Evolutionary conservation across 53 echinoderm and acorn worm genomes (phyloP), one percentile per base, ranked within the genome.

Genomic region (Holothuria scabra): DNA sequence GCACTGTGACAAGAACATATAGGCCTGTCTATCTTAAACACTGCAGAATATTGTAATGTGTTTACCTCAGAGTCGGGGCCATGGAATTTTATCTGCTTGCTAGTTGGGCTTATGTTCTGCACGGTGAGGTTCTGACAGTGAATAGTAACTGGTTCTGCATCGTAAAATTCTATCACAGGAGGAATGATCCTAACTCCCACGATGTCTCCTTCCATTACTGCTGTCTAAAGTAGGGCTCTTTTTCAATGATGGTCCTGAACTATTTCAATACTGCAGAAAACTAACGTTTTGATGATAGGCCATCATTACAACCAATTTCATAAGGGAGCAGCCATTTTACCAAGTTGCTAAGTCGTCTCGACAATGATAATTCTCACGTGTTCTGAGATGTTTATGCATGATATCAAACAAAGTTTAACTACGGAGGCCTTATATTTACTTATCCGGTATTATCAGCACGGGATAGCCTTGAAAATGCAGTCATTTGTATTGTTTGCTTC

Each of bases 131-230:
- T 93, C 74, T 91, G 90, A 84, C 82, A 68, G 80, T 96, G 92
- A 22, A 92, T 72, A 5, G 91, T 87, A 72, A 91, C 85, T 59
- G 93, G 71, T 83, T 93, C 96, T 60, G 96, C 96, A 84, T 96
- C 96, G 80, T 94, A 68, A 86, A 96, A 96, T 68, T 96, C 96
- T 56, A 96, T 87, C 46, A 96, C 93, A 22, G 96, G 96, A 64
- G 96, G 96, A 66, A 91, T 91, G 31, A 96, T 96, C 80, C 96
- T 65, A 34, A 96, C 96, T 60, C 96, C 96, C 62, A 93, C 93
- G 16, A 96, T 92, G 84, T 96, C 96, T 37, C 93, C 93, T 44
- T 94, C 96, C 96, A 96, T 96, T 23, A 52, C 58, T 46, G 9
- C 16, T 29, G 14, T 64, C 8, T 16, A 6, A 6, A 16, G 52